Evolutionary conservation across 2,888 invertebrate genomes (phyloP), one percentile per base, ranked within the genome.

Genomic region (Kuschelorhynchus macadamiae): DNA sequence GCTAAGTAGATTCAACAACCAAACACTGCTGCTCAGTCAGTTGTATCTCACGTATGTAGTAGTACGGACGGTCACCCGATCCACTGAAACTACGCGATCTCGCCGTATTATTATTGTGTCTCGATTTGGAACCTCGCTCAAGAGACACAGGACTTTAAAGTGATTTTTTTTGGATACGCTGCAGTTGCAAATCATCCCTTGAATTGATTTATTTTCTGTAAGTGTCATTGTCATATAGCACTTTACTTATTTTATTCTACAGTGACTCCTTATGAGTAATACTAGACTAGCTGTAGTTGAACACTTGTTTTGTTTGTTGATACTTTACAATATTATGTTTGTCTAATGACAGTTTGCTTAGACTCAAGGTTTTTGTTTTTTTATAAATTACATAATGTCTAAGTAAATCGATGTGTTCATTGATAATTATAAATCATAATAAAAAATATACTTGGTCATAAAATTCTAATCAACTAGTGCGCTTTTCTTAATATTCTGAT

Each of bases 1-100:
- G 20, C 52, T 52, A 52, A 52, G 52, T 52, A 52, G 52, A 52
- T 52, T 52, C 52, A 52, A 52, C 52, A 52, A 52, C 36, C 11
- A 52, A 25, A 25, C 25, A 25, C 25, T 25, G 25, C 4, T 3
- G 25, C 18, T 50, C n/a, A 50, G 50, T 52, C 52, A 52, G 52
- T 52, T 52, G 20, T 33, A 36, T 52, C 52, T 12, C 52, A 17
- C 12, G 12, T 18, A 12, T 14, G 9, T 7, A 12, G 32, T 12
- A 20, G 52, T 52, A 52, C 52, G 52, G 20, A 52, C 52, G 52
- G 36, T 52, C 52, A 20, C 7, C 7, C 25, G n/a, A 16, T 16
- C 30, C 36, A 52, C 36, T 52, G 36, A 18, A 52, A 44, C 44
- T 44, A 44, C 44, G 41, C 11, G 9, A 33, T 17, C 52, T 18